Evolutionary conservation across 2,797 vertebrate genomes (phyloP).

Genomic region (Pseudochromis fuscus): DNA sequence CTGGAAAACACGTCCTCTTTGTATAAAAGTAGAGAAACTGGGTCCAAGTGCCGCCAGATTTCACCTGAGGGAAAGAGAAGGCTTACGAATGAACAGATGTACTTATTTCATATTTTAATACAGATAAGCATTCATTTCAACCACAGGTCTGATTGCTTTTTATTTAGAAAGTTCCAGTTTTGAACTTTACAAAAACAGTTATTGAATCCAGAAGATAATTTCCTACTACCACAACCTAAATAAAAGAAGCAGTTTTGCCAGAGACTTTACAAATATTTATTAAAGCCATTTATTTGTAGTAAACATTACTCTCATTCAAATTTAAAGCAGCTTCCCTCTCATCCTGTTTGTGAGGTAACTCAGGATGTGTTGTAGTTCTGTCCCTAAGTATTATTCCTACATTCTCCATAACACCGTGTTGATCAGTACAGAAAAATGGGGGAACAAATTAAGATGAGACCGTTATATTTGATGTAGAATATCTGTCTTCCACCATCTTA

Average conservation of each 20-base stretch:
- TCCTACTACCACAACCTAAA: no score
- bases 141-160: no score
- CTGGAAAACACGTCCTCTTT: neutral
- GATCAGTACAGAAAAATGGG: neutral
- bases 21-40: rapidly evolving
- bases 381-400: neutral
- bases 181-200: no score
- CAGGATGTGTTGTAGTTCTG: neutral
- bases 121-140: no score
- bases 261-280: neutral
- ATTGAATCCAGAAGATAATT: no score
- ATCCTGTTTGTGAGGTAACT: neutral
- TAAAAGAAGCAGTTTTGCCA: neutral
- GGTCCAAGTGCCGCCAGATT: conserved; percentile 27
- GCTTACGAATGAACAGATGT: no score
- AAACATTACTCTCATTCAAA: neutral
- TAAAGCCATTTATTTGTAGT: neutral
- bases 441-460: no score
- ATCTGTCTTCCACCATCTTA: neutral
- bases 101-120: no score
- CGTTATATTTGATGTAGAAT: neutral
- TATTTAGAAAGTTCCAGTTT: no score
- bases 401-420: neutral
- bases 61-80: neutral
- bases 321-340: neutral